Evolutionary conservation across 1,140 invertebrate genomes (phyloP).

Genomic region (Neodiprion pinetum): DNA sequence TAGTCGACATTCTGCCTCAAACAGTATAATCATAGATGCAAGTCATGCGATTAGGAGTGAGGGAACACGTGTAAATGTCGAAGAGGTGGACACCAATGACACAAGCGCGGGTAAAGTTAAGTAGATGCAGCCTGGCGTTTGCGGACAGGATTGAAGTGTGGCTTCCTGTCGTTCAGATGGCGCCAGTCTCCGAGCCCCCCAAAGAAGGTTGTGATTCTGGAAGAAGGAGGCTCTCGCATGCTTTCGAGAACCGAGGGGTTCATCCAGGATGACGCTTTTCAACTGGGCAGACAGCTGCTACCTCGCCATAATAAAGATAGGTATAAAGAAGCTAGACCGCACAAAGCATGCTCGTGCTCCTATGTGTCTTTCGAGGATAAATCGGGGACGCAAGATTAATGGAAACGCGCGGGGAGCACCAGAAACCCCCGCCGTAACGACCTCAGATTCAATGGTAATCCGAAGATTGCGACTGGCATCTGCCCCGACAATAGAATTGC

Average conservation of each 20-base stretch:
- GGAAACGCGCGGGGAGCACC: slow-evolving; percentile 23
- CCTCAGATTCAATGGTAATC: slow-evolving; percentile 30
- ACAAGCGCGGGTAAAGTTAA: too few relatives aligned
- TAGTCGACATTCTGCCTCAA: too few relatives aligned
- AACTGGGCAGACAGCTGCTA: slow-evolving; percentile 44
- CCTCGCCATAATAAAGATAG: slow-evolving; percentile 48
- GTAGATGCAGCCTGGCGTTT: too few relatives aligned
- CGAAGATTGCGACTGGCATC: slow-evolving; percentile 23
- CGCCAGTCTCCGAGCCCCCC: neutral
- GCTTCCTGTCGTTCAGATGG: neutral
- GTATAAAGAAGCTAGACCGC: slow-evolving; percentile 50
- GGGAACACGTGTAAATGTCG: too few relatives aligned
- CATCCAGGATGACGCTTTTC: slow-evolving; percentile 45
- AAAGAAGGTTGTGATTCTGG: neutral
- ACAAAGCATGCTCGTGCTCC: slow-evolving; percentile 41
- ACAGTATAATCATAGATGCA: too few relatives aligned
- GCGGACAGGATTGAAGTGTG: neutral
- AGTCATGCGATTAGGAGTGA: too few relatives aligned
- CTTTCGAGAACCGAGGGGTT: neutral
- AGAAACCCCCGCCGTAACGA: slow-evolving; percentile 6
- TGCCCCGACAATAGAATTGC: slow-evolving; percentile 1
- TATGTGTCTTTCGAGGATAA: slow-evolving; percentile 45
- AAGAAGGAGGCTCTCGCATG: neutral
- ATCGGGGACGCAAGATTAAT: slow-evolving; percentile 54
- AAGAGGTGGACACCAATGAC: too few relatives aligned